These are phyloP conservation scores for Pammene fasciana DNA, from an alignment of 2,888 invertebrate genomes.

Conservation along the genomic window DNA sequence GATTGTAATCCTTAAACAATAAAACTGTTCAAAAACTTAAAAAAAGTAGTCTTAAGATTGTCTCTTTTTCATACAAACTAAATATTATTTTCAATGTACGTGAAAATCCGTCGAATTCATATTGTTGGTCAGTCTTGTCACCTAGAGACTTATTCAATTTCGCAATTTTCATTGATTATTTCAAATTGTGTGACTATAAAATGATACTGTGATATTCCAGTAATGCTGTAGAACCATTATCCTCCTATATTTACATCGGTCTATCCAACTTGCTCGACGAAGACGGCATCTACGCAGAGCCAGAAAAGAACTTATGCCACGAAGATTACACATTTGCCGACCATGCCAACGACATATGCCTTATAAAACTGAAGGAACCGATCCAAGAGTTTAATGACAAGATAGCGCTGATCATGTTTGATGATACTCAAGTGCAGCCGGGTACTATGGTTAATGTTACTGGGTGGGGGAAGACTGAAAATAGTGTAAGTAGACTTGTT, in stretches of 20 bases:
- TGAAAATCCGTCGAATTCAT: too few relatives aligned
- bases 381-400: constrained; percentile 3
- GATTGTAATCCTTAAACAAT: too few relatives aligned
- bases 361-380: background rate
- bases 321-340: background rate
- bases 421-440: background rate
- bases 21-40: too few relatives aligned
- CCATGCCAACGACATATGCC: constrained; percentile 9
- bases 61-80: too few relatives aligned
- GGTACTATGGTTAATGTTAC: constrained; percentile 1
- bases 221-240: background rate
- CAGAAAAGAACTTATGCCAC: background rate
- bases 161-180: too few relatives aligned
- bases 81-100: too few relatives aligned
- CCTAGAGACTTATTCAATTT: too few relatives aligned
- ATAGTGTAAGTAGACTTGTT: background rate
- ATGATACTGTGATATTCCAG: background rate
- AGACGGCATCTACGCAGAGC: background rate
- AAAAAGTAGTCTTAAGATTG: too few relatives aligned
- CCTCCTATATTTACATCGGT: background rate
- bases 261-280: constrained; percentile 7
- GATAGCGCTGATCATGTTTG: constrained; percentile 8
- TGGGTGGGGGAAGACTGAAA: constrained; percentile 7
- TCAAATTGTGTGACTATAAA: too few relatives aligned
- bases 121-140: too few relatives aligned